Conservation (phyloP, 92 coral and sea anemone genomes). For the Desmophyllum pertusum region DNA sequence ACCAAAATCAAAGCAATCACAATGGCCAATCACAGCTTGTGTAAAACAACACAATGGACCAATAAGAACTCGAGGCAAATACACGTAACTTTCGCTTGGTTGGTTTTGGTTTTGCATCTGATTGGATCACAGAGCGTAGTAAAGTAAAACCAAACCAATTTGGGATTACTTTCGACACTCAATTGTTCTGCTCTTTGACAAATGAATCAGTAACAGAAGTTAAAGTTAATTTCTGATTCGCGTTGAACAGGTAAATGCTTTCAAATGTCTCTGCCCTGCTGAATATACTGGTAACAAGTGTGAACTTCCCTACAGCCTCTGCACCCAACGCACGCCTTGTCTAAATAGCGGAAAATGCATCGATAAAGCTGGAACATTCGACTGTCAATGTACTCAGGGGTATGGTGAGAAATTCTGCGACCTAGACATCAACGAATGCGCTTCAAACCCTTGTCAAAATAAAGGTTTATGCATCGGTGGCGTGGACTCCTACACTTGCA, state of each 20-base stretch:
- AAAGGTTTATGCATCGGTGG: constrained; percentile 64
- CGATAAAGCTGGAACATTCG: constrained; percentile 70
- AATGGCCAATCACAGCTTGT: too few species aligned
- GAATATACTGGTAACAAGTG: constrained; percentile 82
- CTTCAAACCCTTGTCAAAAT: constrained; percentile 70
- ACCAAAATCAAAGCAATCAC: too few species aligned
- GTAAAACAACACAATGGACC: too few species aligned
- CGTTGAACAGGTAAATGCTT: constrained; percentile 36
- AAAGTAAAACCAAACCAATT: too few species aligned
- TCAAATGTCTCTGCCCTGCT: constrained; percentile 70
- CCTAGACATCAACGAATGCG: constrained; percentile 59
- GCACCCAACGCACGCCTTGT: constrained; percentile 62
- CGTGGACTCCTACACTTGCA: constrained; percentile 45
- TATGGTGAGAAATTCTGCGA: constrained; percentile 80
- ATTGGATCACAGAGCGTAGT: too few species aligned
- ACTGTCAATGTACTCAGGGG: constrained; percentile 75
- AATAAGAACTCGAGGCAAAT: too few species aligned
- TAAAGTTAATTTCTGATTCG: background rate
- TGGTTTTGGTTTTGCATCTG: too few species aligned
- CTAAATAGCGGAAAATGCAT: constrained; percentile 72
- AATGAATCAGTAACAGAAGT: background rate
- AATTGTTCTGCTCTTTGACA: too few species aligned
- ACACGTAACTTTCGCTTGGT: too few species aligned
- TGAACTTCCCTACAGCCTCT: constrained; percentile 73
- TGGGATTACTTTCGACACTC: too few species aligned